These are phyloP conservation scores for Morpho achilles DNA, from an alignment of 2,888 invertebrate genomes.

Conservation along the genomic window DNA sequence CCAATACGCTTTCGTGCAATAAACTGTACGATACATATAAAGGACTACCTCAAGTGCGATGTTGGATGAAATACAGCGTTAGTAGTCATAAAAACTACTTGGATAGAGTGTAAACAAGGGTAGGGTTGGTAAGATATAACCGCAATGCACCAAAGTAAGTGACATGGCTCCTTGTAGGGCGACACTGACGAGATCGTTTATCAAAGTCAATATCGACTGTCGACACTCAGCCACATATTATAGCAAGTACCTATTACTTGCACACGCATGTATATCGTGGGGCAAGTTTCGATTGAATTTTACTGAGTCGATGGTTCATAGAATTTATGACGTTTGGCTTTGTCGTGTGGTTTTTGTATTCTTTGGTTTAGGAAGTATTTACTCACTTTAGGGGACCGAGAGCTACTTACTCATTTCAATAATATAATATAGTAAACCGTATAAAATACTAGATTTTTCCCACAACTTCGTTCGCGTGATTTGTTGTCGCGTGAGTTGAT, in stretches of 20 bases:
- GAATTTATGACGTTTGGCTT: constrained; percentile 30
- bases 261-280: constrained; percentile 43
- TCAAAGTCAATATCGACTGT: constrained; percentile 77
- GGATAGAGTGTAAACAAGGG: constrained; percentile 69
- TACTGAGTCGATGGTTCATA: constrained; percentile 30
- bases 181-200: constrained; percentile 72
- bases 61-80: constrained; percentile 59
- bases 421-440: too few species aligned
- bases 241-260: constrained; percentile 49
- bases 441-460: too few species aligned
- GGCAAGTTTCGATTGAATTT: constrained; percentile 31
- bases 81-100: constrained; percentile 70
- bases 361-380: constrained; percentile 14
- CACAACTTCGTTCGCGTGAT: too few species aligned
- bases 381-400: not conserved
- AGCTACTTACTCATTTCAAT: not conserved
- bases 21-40: constrained; percentile 65
- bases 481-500: too few species aligned
- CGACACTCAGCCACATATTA: constrained; percentile 59
- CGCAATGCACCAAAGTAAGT: constrained; percentile 77
- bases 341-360: constrained; percentile 16
- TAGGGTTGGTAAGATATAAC: constrained; percentile 50
- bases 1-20: constrained; percentile 46
- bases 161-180: constrained; percentile 71
- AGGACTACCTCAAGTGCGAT: constrained; percentile 55